A percentile compares a stretch with the other conserved stretches of the same genome.
Evolutionary conservation across 2,797 vertebrate species (phyloP).

Genomic region (Dallia pectoralis): DNA sequence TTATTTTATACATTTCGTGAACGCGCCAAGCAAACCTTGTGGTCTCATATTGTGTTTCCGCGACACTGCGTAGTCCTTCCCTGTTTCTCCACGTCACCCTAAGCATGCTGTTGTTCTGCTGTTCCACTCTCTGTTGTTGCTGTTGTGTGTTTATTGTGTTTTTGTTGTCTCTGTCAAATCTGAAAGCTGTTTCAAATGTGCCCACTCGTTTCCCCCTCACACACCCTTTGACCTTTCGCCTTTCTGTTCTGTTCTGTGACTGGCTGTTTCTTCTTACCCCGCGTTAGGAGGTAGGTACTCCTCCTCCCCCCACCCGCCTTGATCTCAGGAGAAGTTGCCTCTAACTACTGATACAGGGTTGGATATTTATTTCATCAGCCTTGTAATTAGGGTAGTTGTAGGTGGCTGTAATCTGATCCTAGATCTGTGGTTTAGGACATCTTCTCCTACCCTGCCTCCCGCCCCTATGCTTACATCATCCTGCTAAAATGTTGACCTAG

Average conservation of each 20-base stretch:
- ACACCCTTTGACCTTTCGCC: constrained; percentile 50
- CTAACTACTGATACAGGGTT: neutral
- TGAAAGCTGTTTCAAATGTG: constrained; percentile 78
- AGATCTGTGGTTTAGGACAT: constrained; percentile 2
- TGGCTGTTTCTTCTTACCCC: constrained; percentile 89
- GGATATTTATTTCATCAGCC: neutral
- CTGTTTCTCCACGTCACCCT: constrained; percentile 49
- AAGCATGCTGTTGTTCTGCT: constrained; percentile 58
- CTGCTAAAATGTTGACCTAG: constrained; percentile 11
- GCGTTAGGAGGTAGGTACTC: constrained; percentile 89
- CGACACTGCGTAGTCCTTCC: constrained; percentile 37
- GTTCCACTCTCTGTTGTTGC: constrained; percentile 28
- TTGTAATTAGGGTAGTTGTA: neutral
- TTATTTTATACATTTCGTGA: neutral
- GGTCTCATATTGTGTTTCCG: constrained; percentile 47
- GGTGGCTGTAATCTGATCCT: neutral
- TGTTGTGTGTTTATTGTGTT: constrained; percentile 67
- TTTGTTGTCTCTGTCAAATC: constrained; percentile 58
- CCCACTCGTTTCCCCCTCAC: constrained; percentile 76
- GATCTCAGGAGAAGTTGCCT: neutral
- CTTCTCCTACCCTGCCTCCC: neutral
- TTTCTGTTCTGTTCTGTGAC: constrained; percentile 86
- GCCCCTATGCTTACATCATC: constrained; percentile 6
- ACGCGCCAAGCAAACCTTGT: neutral
- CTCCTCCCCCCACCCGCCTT: constrained; percentile 52